phyloP scores from a whole-genome alignment of 2,888 invertebrate species.

The Blastobasis lacticolella region DNA sequence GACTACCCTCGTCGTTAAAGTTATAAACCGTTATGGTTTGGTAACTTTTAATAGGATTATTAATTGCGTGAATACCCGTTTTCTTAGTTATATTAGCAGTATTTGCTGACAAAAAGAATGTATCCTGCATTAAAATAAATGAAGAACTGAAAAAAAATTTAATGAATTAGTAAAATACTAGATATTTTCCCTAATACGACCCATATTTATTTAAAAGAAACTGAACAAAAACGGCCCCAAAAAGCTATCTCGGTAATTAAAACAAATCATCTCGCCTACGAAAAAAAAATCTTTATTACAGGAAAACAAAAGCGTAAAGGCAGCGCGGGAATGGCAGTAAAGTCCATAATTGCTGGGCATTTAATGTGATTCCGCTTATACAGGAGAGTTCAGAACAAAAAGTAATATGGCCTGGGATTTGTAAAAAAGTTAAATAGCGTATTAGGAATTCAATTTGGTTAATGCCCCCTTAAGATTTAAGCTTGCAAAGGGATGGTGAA shows the following conservation, averaged over 20 bases:
- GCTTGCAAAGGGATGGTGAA: background rate
- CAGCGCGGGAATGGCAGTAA: constrained; percentile 20
- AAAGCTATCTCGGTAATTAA: constrained; percentile 27
- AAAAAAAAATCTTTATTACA: constrained; percentile 22
- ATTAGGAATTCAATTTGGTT: constrained; percentile 62
- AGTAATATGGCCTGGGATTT: constrained; percentile 48
- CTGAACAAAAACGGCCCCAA: too few relatives aligned
- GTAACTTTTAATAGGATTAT: too few relatives aligned
- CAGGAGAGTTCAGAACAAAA: constrained; percentile 54
- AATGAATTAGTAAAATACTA: too few relatives aligned
- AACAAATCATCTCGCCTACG: constrained; percentile 41
- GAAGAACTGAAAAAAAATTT: too few relatives aligned
- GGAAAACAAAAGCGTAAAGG: constrained; percentile 25
- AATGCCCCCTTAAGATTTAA: constrained; percentile 24
- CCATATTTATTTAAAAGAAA: too few relatives aligned
- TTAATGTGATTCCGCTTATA: constrained; percentile 52
- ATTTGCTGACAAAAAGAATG: too few relatives aligned
- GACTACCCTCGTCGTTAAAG: too few relatives aligned
- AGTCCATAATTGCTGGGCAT: constrained; percentile 33
- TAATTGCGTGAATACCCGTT: too few relatives aligned
- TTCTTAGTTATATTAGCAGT: too few relatives aligned
- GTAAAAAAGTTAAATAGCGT: constrained; percentile 61
- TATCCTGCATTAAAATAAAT: too few relatives aligned
- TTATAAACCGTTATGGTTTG: too few relatives aligned
- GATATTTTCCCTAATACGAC: too few relatives aligned